Conservation (phyloP, 2,888 invertebrate species). For the Stenodera caucasica region DNA sequence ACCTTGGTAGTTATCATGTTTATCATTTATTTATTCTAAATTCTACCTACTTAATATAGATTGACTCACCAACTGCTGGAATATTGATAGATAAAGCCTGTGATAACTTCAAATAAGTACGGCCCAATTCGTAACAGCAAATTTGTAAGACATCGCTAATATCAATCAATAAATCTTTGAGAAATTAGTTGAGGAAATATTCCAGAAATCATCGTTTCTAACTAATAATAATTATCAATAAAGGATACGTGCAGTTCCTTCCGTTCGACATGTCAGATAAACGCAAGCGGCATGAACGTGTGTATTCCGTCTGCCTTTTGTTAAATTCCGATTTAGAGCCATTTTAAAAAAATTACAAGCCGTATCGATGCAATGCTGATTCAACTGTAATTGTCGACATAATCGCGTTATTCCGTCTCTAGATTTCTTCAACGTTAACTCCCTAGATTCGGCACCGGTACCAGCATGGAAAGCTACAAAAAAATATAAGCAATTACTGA, state of each 20-base stretch:
- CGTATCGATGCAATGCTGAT: constrained; percentile 89
- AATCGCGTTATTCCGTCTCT: constrained; percentile 81
- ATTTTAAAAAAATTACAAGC: constrained; percentile 94
- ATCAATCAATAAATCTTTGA: constrained; percentile 87
- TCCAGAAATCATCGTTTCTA: neutral
- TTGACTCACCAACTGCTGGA: constrained; percentile 79
- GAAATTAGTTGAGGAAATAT: constrained; percentile 50
- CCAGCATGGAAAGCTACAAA: constrained; percentile 74
- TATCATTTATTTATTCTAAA: constrained; percentile 13
- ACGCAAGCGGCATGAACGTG: constrained; percentile 97
- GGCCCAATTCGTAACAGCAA: constrained; percentile 93
- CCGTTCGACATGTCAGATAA: constrained; percentile 94
- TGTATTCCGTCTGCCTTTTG: constrained; percentile 85
- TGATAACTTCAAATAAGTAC: constrained; percentile 87
- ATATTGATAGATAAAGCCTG: constrained; percentile 88
- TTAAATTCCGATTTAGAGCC: constrained; percentile 80
- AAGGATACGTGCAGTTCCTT: constrained; percentile 85
- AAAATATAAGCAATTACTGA: constrained; percentile 12
- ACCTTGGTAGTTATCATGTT: constrained; percentile 24
- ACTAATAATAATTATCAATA: constrained; percentile 13
- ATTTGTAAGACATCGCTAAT: constrained; percentile 97
- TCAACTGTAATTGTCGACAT: constrained; percentile 84
- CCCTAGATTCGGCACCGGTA: constrained; percentile 86
- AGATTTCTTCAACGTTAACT: constrained; percentile 88
- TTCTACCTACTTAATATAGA: constrained; percentile 13